Percentiles rank a stretch among this genome's conserved stretches.
Evolutionary conservation across 2,888 invertebrate genomes (phyloP).

Genomic region (Tenodera sinensis): DNA sequence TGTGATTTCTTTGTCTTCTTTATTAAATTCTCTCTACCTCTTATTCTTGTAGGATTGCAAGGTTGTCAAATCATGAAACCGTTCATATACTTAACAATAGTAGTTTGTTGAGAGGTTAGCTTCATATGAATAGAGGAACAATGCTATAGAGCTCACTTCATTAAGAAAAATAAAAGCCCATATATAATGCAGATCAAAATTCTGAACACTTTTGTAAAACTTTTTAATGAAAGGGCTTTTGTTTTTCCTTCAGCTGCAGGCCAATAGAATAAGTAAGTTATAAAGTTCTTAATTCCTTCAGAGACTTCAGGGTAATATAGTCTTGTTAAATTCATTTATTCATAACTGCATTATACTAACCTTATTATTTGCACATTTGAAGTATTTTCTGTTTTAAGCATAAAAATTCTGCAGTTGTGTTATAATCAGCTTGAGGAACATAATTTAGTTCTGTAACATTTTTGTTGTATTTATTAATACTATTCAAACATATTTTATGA

Average conservation of each 20-base stretch:
- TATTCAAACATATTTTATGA: not conserved
- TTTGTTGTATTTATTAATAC: no score
- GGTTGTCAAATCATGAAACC: not conserved
- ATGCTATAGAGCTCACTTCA: not conserved
- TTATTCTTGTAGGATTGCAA: not conserved
- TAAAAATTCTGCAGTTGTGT: not conserved
- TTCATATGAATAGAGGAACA: not conserved
- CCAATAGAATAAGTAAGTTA: not conserved
- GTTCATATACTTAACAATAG: not conserved
- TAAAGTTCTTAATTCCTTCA: no score
- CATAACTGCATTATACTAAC: no score
- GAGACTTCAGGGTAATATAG: not conserved
- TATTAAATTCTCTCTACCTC: not conserved
- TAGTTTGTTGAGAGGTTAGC: not conserved
- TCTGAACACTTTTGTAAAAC: not conserved
- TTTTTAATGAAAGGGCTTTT: not conserved
- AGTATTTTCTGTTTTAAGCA: not conserved
- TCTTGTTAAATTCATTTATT: not conserved
- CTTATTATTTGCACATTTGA: not conserved
- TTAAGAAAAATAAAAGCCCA: not conserved
- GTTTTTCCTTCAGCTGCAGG: not conserved
- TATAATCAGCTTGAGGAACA: no score
- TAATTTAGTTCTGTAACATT: not conserved
- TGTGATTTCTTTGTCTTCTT: not conserved
- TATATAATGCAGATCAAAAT: not conserved